These are phyloP conservation scores for Drosophila acutilabella DNA, from an alignment of 2,888 invertebrate genomes.

Conservation along the genomic window DNA sequence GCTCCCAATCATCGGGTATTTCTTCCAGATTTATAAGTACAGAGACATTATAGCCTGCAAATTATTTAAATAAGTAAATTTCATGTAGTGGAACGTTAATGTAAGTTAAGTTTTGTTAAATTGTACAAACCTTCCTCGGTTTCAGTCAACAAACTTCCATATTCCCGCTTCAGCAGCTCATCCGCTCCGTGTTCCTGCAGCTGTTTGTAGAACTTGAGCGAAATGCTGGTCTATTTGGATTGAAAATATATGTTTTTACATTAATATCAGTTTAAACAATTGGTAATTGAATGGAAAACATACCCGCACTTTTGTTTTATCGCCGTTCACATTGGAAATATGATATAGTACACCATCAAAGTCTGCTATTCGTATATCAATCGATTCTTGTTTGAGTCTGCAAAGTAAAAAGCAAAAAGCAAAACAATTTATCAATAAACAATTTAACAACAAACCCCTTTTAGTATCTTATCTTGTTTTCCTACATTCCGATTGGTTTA, in stretches of 20 bases:
- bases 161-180: conserved; percentile 96
- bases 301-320: conserved; percentile 98
- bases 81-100: background rate
- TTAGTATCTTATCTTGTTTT: conserved; percentile 51
- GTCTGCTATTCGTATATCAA: conserved; percentile 97
- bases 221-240: conserved; percentile 94
- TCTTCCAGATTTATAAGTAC: conserved; percentile 96
- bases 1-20: conserved; percentile 95
- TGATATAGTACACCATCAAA: conserved; percentile 99
- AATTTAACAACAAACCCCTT: background rate
- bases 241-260: conserved; percentile 23
- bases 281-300: conserved; percentile 82
- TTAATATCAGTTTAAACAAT: background rate
- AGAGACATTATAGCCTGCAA: conserved; percentile 96
- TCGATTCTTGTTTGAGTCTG: conserved; percentile 94
- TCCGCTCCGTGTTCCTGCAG: conserved; percentile 99
- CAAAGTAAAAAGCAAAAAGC: conserved; percentile 38
- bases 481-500: conserved; percentile 5
- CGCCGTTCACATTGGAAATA: conserved; percentile 98
- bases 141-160: conserved; percentile 92
- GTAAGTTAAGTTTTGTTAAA: background rate
- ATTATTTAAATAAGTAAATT: background rate
- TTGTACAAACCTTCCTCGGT: conserved; percentile 91
- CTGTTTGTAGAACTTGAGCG: conserved; percentile 99
- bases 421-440: conserved; percentile 23